Evolutionary conservation across 2,797 vertebrate species (phyloP), one percentile per base, ranked within the genome.

Genomic region (Semotilus atromaculatus): DNA sequence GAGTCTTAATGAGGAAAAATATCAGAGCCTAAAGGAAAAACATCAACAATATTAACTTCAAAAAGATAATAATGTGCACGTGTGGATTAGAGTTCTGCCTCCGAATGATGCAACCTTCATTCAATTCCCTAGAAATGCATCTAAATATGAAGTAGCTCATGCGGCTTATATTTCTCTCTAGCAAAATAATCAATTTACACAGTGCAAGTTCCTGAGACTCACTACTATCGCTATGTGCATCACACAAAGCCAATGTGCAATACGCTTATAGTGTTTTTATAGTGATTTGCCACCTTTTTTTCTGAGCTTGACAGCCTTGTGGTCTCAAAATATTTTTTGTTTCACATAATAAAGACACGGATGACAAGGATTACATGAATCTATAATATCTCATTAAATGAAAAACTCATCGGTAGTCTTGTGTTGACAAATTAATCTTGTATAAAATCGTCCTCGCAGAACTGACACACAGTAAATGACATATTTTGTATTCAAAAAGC

Each of bases 1-100:
- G 58, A 45, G 76, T 31, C n/a, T 26, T 78, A 78, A 78, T 43
- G 18, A 64, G 58, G 26, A 16, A 29, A 62, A 45, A 40, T 31
- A 21, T 31, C 21, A 19, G n/a, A 62, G 76, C 76, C 76, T 60
- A 45, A 64, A 62, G 76, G 34, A 78, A 78, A 62, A 78, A 64
- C 55, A 78, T 64, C 38, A 40, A 64, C 36, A 21, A 45, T 7
- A 62, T 78, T 45, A 31, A 29, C 58, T 78, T 78, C 58, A 64
- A 19, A 64, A 60, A 64, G 58, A 78, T 60, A 9, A 77, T 60
- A 60, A 60, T 38, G 21, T 21, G 36, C 9, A 3, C 1, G 4
- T 71, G 68, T 5, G 38, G 38, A 64, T 64, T 45, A 31, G 16
- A 13, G 18, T 29, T 45, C 58, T 11, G 58, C 38, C 43, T 78